A percentile compares a stretch with the other conserved stretches of the same genome.
phyloP scores from a whole-genome alignment of 1,140 invertebrate genomes.

The Littorina saxatilis region DNA sequence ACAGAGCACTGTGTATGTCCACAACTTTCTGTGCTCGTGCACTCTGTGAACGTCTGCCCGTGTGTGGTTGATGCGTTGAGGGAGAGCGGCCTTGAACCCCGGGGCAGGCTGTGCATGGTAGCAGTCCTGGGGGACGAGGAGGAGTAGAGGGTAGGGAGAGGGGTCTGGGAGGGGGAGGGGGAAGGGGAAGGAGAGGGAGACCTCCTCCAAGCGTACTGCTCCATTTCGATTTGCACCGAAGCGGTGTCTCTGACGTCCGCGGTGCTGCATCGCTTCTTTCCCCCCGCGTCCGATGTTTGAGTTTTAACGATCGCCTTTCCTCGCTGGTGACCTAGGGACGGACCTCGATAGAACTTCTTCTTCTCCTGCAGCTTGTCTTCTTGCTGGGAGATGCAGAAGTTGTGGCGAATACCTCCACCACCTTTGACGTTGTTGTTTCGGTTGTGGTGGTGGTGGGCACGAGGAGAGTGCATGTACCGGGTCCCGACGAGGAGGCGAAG shows the following conservation, averaged over 20 bases:
- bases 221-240: not conserved
- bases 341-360: not conserved
- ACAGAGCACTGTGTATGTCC: no score
- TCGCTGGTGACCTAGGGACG: conserved; percentile 26
- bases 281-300: not conserved
- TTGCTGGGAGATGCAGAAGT: not conserved
- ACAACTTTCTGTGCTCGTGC: no score
- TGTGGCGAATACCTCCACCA: not conserved
- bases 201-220: conserved; percentile 23
- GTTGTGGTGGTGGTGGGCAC: no score
- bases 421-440: not conserved
- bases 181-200: conserved; percentile 2
- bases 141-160: no score
- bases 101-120: no score
- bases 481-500: conserved; percentile 27
- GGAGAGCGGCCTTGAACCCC: no score
- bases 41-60: no score
- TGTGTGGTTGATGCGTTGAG: no score
- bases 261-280: not conserved
- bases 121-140: no score
- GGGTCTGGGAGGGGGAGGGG: no score
- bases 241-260: not conserved
- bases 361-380: not conserved
- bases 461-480: not conserved
- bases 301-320: conserved; percentile 8